Evolutionary conservation across 2,797 vertebrate genomes (phyloP).

Genomic region (Pseudotriccus pelzelni): DNA sequence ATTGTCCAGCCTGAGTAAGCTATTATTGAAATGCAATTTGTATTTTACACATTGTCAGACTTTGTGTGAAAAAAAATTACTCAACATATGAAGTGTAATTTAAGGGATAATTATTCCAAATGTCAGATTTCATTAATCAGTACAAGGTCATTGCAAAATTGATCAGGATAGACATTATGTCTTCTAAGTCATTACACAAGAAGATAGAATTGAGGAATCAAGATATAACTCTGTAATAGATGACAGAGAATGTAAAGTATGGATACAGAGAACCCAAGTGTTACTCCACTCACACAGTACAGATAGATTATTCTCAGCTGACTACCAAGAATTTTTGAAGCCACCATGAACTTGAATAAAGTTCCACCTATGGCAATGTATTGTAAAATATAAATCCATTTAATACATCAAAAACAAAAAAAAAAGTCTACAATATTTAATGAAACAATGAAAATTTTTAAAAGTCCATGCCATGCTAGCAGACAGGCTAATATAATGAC

Average conservation of each 20-base stretch:
- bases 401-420: background rate
- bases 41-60: constrained; percentile 15
- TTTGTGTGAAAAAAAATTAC: constrained; percentile 14
- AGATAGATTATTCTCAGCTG: background rate
- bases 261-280: background rate
- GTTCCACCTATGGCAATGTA: background rate
- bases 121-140: constrained; percentile 20
- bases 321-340: background rate
- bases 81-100: background rate
- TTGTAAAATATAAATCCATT: background rate
- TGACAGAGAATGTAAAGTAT: background rate
- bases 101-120: constrained; percentile 9
- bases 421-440: background rate
- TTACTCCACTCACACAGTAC: background rate
- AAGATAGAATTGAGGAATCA: constrained; percentile 23
- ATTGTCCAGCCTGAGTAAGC: background rate
- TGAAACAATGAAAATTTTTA: background rate
- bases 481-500: background rate
- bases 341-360: background rate
- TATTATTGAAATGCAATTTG: constrained; percentile 30
- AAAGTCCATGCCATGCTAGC: background rate
- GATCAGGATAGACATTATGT: constrained; percentile 16
- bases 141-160: constrained; percentile 30
- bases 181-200: constrained; percentile 55
- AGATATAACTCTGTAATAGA: background rate